Base-by-base conservation (phyloP, 2,888 invertebrate genomes). In the Oscheius sp. region DNA sequence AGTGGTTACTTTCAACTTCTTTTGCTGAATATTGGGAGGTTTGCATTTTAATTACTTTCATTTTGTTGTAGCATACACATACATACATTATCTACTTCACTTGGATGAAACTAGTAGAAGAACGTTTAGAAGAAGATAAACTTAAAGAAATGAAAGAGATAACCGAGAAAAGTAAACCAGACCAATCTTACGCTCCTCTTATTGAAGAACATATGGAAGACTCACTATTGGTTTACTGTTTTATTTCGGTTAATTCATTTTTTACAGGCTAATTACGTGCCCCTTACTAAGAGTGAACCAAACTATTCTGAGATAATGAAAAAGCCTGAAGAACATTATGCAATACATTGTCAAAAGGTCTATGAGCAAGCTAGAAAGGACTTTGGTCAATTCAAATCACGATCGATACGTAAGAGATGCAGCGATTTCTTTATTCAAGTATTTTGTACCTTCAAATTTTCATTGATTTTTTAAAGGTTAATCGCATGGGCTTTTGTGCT, bases 51-150 rank as follows among this genome's bases (percentile, higher is more conserved):
- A 6, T 26, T 24, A 5, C 2, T 32, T 12, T 26, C 36, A 1
- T 22, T 12, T 2, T 33, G 26, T 8, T 68, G 41, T 45, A 68
- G 68, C 32, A 38, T 26, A 47, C 65, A 14, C 14, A 24, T 5
- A 56, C 44, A 22, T 75, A 50, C 47, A 24, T 75, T 30, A 36
- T 54, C 5, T 67, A 71, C 28, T 45, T 41, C 22, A 72, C 72
- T 1, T 76, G 72, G 73, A 17, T 69, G 9, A 47, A 59, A 17
- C 72, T 74, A 57, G 69, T 59, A 33, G 66, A 68, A 5, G 54
- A 54, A 9, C 32, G 20, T 17, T 33, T 54, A 17, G 51, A 66
- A 9, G 57, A 64, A 14, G 30, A 17, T 28, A 20, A 12, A n/a
- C 17, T 33, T 6, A 36, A 32, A n/a, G 20, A 54, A 54, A 33